Evolutionary conservation across 2,888 invertebrate genomes (phyloP), one percentile per base, ranked within the genome.

Genomic region (Harpalus rubripes): DNA sequence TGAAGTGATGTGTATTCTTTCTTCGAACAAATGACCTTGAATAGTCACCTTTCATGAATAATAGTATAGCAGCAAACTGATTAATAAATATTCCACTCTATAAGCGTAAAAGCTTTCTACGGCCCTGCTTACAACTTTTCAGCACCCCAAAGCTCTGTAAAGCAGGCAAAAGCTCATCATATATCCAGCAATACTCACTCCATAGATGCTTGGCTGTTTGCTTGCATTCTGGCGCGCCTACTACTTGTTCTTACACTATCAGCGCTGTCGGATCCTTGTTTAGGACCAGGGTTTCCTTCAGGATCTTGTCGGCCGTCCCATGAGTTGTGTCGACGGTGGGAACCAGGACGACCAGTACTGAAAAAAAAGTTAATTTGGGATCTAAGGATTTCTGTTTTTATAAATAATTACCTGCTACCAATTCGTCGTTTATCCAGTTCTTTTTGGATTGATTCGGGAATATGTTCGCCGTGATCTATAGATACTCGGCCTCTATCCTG

Each of bases 361-460:
- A 12, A 52, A 52, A 52, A 52, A 32, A 32, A 4, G 32, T 32
- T 32, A 32, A 32, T 32, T 6, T 32, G 32, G 6, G 6, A 32
- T 32, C 32, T 32, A 32, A 32, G 5, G 32, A 32, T 32, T 6
- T 32, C 32, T 5, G 5, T 32, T 32, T 32, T 5, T 4, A 5
- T 32, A 6, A 22, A 0, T 4, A 32, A 32, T 87, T 92, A 91
- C 92, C 92, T 93, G 44, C 92, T 92, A 44, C 94, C 94, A 86
- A 95, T 95, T 79, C 93, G 91, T 74, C 94, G 90, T 88, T 93
- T 94, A 87, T 95, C 94, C 85, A 95, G 91, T 89, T 95, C 94
- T 88, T 93, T 94, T 88, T 94, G 93, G 16, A 95, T 93, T 12
- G 94, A 93, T 86, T 95, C 93, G 0, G 95, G 94, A 83, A 96